phyloP scores from a whole-genome alignment of 2,113 vertebrate species.

The Cololabis saira region DNA sequence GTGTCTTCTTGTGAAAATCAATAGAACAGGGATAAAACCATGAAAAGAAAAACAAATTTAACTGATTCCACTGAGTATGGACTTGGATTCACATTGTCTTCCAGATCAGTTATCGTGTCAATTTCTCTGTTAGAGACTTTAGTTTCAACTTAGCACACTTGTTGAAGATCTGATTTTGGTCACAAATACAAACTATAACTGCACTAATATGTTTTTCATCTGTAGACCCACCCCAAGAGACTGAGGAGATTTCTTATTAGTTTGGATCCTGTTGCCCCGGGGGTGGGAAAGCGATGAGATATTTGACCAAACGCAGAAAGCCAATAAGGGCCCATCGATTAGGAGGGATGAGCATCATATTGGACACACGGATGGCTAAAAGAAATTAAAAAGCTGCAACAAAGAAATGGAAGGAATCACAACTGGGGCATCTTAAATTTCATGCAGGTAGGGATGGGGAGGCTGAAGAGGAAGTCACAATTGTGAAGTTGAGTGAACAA shows the following conservation, averaged over 20 bases:
- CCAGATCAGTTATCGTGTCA: conserved; percentile 16
- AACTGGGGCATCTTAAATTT: conserved; percentile 46
- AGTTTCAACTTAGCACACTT: conserved; percentile 55
- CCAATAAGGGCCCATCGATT: conserved; percentile 84
- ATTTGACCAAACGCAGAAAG: conserved; percentile 81
- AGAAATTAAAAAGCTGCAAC: conserved; percentile 77
- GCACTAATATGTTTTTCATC: conserved; percentile 74
- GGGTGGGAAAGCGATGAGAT: conserved; percentile 70
- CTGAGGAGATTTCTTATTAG: conserved; percentile 80
- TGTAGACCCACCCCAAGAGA: conserved; percentile 64
- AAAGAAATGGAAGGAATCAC: conserved; percentile 66
- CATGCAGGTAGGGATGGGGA: conserved; percentile 14
- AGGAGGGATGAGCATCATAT: conserved; percentile 76
- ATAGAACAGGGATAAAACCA: background rate
- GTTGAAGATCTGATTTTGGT: conserved; percentile 64
- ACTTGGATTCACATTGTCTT: conserved; percentile 10
- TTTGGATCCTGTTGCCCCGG: conserved; percentile 76
- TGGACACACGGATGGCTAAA: conserved; percentile 77
- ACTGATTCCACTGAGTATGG: background rate
- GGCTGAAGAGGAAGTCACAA: conserved; percentile 36
- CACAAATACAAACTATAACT: conserved; percentile 64
- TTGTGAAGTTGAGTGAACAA: conserved; percentile 17
- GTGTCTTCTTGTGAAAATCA: background rate
- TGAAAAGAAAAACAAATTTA: background rate
- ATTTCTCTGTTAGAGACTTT: conserved; percentile 38